Evolutionary conservation across 2,113 vertebrate species (phyloP).

Genomic region (Hippocampus barbouri): DNA sequence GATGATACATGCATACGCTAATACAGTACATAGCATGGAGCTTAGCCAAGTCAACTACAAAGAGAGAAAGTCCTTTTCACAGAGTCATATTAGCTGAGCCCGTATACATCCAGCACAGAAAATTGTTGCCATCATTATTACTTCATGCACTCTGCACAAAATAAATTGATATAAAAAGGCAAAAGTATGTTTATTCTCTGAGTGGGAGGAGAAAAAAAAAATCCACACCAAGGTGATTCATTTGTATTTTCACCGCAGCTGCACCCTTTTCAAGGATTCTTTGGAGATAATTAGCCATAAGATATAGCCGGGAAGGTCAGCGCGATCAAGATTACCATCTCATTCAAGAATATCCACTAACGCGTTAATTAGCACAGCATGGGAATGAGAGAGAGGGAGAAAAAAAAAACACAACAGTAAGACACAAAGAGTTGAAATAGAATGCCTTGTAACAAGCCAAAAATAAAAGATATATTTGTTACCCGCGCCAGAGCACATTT

Average conservation of each 20-base stretch:
- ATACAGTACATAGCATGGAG: constrained; percentile 20
- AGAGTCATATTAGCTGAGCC: background rate
- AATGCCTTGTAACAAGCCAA: background rate
- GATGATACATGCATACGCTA: constrained; percentile 13
- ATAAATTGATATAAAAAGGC: background rate
- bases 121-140: background rate
- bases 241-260: constrained; percentile 29
- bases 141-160: background rate
- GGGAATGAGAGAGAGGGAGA: background rate
- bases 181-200: constrained; percentile 8
- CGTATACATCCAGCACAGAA: background rate
- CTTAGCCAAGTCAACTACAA: constrained; percentile 35
- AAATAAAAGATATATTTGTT: constrained; percentile 22
- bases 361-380: constrained; percentile 7
- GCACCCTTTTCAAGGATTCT: constrained; percentile 29
- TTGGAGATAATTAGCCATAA: constrained; percentile 18
- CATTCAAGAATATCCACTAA: constrained; percentile 16
- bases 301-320: constrained; percentile 20
- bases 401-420: constrained; percentile 1
- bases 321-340: constrained; percentile 20
- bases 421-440: background rate
- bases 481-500: constrained; percentile 27
- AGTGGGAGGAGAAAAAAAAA: background rate
- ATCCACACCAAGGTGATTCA: constrained; percentile 15
- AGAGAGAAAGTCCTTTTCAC: constrained; percentile 9